A percentile compares a stretch with the other conserved stretches of the same genome.
Evolutionary conservation across 2,113 vertebrate genomes (phyloP).

Genomic region (Stigmatopora argus): DNA sequence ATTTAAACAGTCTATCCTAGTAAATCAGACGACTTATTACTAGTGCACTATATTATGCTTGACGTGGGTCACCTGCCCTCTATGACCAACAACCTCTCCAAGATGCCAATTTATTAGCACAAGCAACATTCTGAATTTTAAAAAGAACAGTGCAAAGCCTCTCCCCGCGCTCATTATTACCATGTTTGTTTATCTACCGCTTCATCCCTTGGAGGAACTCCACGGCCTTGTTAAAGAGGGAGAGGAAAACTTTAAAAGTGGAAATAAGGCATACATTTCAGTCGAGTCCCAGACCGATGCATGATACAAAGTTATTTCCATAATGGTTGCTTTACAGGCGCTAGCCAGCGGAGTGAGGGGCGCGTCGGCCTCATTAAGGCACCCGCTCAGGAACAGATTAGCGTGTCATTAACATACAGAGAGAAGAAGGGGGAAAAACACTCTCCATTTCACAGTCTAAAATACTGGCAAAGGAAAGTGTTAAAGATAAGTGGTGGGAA

Average conservation of each 20-base stretch:
- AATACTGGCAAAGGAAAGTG: slow-evolving; percentile 57
- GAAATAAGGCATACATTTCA: slow-evolving; percentile 65
- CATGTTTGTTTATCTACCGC: slow-evolving; percentile 68
- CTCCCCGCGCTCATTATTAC: slow-evolving; percentile 64
- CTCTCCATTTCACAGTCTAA: slow-evolving; percentile 68
- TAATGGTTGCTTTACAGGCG: slow-evolving; percentile 63
- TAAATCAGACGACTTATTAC: slow-evolving; percentile 23
- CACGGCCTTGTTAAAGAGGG: slow-evolving; percentile 60
- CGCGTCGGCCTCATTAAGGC: slow-evolving; percentile 69
- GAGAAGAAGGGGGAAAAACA: slow-evolving; percentile 63
- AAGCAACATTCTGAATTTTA: slow-evolving; percentile 45
- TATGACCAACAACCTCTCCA: slow-evolving; percentile 44
- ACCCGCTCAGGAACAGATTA: slow-evolving; percentile 69
- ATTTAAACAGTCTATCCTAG: neutral
- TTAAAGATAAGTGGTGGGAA: slow-evolving; percentile 54
- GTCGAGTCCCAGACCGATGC: slow-evolving; percentile 55
- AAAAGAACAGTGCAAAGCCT: slow-evolving; percentile 43
- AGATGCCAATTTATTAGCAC: slow-evolving; percentile 60
- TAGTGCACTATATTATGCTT: slow-evolving; percentile 22
- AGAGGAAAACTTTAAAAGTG: slow-evolving; percentile 66
- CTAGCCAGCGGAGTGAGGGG: slow-evolving; percentile 57
- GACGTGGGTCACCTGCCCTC: slow-evolving; percentile 21
- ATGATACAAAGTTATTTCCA: slow-evolving; percentile 61
- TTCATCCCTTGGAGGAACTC: slow-evolving; percentile 56
- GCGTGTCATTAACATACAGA: slow-evolving; percentile 73